These are phyloP conservation scores for Theropithecus gelada DNA, from an alignment of 2,113 vertebrate species.

Conservation along the genomic window DNA sequence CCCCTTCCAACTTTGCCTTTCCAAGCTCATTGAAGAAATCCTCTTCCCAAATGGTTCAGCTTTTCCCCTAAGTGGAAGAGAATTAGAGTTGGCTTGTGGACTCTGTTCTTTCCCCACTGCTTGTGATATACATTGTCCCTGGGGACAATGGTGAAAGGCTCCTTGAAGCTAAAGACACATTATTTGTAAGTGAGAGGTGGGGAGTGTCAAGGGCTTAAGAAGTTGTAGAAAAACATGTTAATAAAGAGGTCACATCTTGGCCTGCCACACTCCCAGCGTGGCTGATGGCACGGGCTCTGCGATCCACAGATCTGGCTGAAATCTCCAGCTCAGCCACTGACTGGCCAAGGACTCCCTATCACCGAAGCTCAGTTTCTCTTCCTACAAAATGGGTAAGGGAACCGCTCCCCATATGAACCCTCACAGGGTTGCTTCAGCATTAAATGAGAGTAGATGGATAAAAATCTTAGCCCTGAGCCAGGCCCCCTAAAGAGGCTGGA, in stretches of 20 bases:
- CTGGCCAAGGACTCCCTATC: too few relatives aligned
- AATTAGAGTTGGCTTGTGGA: too few relatives aligned
- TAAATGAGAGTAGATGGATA: background rate
- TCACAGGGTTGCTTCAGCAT: background rate
- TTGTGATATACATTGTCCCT: background rate
- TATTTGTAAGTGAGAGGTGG: background rate
- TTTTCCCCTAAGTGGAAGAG: too few relatives aligned
- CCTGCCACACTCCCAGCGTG: fast-evolving
- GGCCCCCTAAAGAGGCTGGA: fast-evolving
- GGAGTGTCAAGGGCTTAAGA: background rate
- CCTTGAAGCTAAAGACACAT: background rate
- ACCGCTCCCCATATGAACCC: too few relatives aligned
- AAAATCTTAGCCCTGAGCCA: background rate
- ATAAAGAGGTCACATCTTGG: background rate
- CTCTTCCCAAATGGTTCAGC: background rate
- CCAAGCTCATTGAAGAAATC: background rate
- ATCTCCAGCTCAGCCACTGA: background rate
- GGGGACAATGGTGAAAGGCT: background rate
- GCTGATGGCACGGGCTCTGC: fast-evolving
- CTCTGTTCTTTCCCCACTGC: background rate
- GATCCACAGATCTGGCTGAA: fast-evolving
- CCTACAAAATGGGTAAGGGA: background rate
- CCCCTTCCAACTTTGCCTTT: background rate
- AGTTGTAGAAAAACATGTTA: background rate
- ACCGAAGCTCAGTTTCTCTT: background rate